phyloP scores from a whole-genome alignment of 2,113 vertebrate genomes.

The Polypterus bichir region DNA sequence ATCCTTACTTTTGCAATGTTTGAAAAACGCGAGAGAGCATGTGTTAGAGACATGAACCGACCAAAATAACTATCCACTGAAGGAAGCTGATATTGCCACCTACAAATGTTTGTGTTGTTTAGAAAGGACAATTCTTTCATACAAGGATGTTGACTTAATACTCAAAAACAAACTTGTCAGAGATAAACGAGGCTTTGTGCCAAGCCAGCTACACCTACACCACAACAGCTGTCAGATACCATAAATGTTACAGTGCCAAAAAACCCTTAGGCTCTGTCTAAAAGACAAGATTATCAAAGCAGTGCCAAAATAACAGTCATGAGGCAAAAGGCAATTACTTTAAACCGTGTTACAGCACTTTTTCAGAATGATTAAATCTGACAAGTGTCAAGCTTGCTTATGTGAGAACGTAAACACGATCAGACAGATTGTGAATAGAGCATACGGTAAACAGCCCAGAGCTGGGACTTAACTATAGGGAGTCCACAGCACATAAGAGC shows the following conservation, averaged over 20 bases:
- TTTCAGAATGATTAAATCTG: conserved; percentile 23
- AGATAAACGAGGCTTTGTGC: conserved; percentile 22
- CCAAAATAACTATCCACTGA: too few species aligned
- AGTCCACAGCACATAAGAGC: too few species aligned
- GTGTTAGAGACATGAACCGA: too few species aligned
- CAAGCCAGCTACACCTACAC: conserved; percentile 28
- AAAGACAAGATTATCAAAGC: conserved; percentile 38
- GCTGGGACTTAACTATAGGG: too few species aligned
- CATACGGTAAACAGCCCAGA: too few species aligned
- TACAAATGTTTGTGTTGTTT: too few species aligned
- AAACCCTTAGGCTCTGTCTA: conserved; percentile 28
- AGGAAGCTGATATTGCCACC: too few species aligned
- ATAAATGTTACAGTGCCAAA: conserved; percentile 20
- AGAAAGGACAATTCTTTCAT: too few species aligned
- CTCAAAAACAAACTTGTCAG: conserved; percentile 19
- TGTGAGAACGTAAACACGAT: too few species aligned
- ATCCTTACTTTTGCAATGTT: too few species aligned
- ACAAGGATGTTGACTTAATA: neutral
- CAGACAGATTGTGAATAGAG: too few species aligned
- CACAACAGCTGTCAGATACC: conserved; percentile 21
- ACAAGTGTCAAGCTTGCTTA: conserved; percentile 21
- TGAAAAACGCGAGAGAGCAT: too few species aligned
- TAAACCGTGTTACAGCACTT: conserved; percentile 27
- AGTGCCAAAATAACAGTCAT: conserved; percentile 29
- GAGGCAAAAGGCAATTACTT: conserved; percentile 32